Percentiles rank a stretch among this genome's conserved stretches.
These are phyloP conservation scores for Platerodrilus igneus DNA, from an alignment of 2,888 invertebrate species.

Conservation along the genomic window DNA sequence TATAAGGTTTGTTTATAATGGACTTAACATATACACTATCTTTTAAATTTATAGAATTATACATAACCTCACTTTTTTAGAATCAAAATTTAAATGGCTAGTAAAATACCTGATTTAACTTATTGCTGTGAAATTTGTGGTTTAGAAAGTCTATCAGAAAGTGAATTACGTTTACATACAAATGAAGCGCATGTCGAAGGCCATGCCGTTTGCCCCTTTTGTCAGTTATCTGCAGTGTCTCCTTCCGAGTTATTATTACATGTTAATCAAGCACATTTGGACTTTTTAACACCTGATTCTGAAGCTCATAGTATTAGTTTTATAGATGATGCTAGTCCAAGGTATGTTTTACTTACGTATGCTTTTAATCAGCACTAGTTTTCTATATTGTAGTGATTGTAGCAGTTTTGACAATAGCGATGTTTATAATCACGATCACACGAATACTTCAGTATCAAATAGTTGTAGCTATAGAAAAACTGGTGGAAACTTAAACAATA, in stretches of 20 bases:
- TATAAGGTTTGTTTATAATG: conserved; percentile 5
- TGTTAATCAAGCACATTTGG: conserved; percentile 79
- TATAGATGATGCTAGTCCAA: conserved; percentile 62
- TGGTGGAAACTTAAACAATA: too few species aligned
- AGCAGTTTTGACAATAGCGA: too few species aligned
- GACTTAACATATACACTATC: background rate
- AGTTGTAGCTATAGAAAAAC: too few species aligned
- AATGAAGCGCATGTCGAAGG: conserved; percentile 74
- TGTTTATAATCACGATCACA: too few species aligned
- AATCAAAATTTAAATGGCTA: conserved; percentile 44
- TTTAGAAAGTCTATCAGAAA: conserved; percentile 73
- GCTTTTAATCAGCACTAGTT: conserved; percentile 1
- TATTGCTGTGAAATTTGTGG: conserved; percentile 82
- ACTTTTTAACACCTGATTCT: conserved; percentile 74
- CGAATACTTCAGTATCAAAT: too few species aligned
- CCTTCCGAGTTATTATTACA: conserved; percentile 72
- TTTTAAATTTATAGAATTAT: conserved; percentile 5
- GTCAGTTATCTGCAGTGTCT: conserved; percentile 68
- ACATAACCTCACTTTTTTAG: conserved; percentile 5
- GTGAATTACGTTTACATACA: conserved; percentile 75
- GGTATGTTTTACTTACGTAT: conserved; percentile 27
- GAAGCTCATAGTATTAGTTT: conserved; percentile 68
- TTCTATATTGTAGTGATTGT: conserved; percentile 36
- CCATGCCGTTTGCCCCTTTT: conserved; percentile 75
- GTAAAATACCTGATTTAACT: conserved; percentile 54